Base-by-base conservation (phyloP, 2,797 vertebrate genomes). In the Emydoidea blandingii region DNA sequence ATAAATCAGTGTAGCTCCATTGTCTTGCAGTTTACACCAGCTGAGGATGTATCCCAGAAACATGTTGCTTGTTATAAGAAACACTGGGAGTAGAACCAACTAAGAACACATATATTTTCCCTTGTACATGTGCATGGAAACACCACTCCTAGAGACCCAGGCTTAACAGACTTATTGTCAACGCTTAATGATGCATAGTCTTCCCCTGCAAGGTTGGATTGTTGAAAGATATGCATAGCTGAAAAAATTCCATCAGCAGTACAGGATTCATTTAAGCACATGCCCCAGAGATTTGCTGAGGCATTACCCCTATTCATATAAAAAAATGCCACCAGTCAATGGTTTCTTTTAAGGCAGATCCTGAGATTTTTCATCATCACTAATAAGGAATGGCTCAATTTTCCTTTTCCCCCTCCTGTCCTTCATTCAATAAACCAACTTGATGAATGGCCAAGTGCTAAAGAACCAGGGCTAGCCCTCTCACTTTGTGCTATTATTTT, bases 391-490 rank as follows among this genome's bases (percentile, higher is more conserved):
- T 93, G 93, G 94, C 81, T 96, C 82, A 89, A 88, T 95, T 96
- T 94, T 93, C 82, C 80, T 95, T 84, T 92, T 37, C 34, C n/a
- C 21, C 34, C 74, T 93, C 57, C 83, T 50, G 79, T 83, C 91
- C 44, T 81, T 97, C 95, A 78, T 82, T 91, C 74, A 31, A 65
- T 82, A 85, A 91, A 94, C 93, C 92, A 91, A 95, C 79, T 72
- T 83, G 80, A 56, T 81, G 37, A 89, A 88, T 83, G 95, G 88
- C 86, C 89, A 53, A 27, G 92, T 94, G 95, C 92, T 94, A 68
- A 87, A 76, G 83, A 83, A 89, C 95, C 96, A 97, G 94, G 89
- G 15, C 92, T 91, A 86, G 57, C 92, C 94, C 89, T 84, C 74
- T 80, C 68, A 6, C 68, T 85, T 81, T 95, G 92, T 1, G 11